Conservation (phyloP, 2,113 vertebrate genomes). For the Henicopernis longicauda region DNA sequence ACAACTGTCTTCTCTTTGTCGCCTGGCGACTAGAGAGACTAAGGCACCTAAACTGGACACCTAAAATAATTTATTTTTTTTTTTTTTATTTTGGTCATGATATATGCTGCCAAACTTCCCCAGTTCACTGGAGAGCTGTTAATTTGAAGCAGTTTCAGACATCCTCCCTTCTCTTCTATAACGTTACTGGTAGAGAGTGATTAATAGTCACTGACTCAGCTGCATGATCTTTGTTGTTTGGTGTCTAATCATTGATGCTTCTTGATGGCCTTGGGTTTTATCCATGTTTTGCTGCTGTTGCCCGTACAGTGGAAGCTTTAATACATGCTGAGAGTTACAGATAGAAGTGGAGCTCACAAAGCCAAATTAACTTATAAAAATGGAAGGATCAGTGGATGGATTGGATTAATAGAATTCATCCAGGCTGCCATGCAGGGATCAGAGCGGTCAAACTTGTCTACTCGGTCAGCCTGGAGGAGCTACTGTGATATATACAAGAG, state of each 20-base stretch:
- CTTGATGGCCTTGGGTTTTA: conserved; percentile 1
- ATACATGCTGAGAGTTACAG: neutral
- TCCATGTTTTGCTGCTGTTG: neutral
- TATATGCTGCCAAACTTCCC: neutral
- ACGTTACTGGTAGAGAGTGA: neutral
- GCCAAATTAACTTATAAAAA: neutral
- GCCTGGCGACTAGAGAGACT: neutral
- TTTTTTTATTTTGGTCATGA: neutral
- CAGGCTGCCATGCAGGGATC: neutral
- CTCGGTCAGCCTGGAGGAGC: neutral
- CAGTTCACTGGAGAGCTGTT: neutral
- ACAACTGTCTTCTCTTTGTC: neutral
- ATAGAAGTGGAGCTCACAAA: neutral
- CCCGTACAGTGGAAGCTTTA: neutral
- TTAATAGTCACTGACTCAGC: neutral
- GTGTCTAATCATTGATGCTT: neutral
- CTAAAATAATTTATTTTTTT: neutral
- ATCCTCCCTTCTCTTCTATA: neutral
- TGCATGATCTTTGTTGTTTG: neutral
- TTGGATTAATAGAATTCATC: neutral
- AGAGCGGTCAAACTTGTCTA: neutral
- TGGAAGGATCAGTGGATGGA: neutral
- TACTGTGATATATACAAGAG: neutral
- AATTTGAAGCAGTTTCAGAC: neutral
- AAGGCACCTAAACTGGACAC: neutral